These are phyloP conservation scores for Sesamia nonagrioides DNA, from an alignment of 1,140 invertebrate genomes.

Conservation along the genomic window DNA sequence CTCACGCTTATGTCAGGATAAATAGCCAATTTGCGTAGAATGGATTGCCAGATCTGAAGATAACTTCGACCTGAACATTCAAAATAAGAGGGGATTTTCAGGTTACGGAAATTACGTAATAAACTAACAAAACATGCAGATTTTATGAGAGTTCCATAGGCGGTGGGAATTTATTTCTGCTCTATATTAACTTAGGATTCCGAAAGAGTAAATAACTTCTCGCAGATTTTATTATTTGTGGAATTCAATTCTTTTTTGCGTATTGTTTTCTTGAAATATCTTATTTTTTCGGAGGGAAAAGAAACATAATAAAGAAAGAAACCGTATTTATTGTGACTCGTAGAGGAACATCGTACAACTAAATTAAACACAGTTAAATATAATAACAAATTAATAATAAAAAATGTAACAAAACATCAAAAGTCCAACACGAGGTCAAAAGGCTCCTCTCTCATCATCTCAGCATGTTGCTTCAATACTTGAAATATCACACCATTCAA, in stretches of 20 bases:
- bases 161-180: slow-evolving; percentile 3
- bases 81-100: slow-evolving; percentile 31
- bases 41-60: slow-evolving; percentile 75
- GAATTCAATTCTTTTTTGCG: not conserved
- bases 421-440: too few relatives aligned
- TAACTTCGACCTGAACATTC: slow-evolving; percentile 58
- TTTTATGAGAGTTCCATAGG: slow-evolving; percentile 6
- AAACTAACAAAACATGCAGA: slow-evolving; percentile 40
- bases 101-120: slow-evolving; percentile 42
- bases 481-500: too few relatives aligned
- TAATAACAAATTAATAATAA: too few relatives aligned
- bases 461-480: too few relatives aligned
- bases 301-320: too few relatives aligned
- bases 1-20: slow-evolving; percentile 75
- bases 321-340: too few relatives aligned
- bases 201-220: not conserved
- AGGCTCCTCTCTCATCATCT: too few relatives aligned
- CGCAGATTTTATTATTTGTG: not conserved
- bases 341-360: too few relatives aligned
- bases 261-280: not conserved
- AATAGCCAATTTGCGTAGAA: slow-evolving; percentile 79
- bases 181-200: not conserved
- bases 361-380: too few relatives aligned
- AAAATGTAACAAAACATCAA: too few relatives aligned
- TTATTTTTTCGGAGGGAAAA: not conserved